These are phyloP conservation scores for Brachyhypopomus gauderio DNA, from an alignment of 2,113 vertebrate genomes.

Conservation along the genomic window DNA sequence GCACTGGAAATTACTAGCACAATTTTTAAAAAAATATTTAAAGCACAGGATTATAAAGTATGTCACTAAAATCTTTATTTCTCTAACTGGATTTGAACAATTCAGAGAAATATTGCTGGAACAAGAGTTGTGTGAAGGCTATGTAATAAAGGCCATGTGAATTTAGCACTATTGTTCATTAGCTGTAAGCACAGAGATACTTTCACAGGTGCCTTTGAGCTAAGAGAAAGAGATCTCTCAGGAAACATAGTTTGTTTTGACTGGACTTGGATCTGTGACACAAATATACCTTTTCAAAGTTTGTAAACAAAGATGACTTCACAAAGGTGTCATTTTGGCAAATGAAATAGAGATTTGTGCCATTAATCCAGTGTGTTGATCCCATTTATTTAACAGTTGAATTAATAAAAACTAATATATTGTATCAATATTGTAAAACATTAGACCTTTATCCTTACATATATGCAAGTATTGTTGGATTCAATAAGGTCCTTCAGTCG, in stretches of 20 bases:
- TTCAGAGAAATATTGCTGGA: conserved; percentile 11
- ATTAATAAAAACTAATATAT: too few relatives aligned
- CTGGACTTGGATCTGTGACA: too few relatives aligned
- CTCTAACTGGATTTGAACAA: background rate
- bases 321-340: too few relatives aligned
- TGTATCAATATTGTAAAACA: too few relatives aligned
- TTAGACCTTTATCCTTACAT: too few relatives aligned
- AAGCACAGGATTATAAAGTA: background rate
- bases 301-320: too few relatives aligned
- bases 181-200: background rate
- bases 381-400: too few relatives aligned
- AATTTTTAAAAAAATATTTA: background rate
- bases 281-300: too few relatives aligned
- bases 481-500: too few relatives aligned
- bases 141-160: background rate
- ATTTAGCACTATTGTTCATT: background rate
- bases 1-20: background rate
- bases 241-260: background rate
- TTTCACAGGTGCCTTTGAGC: background rate
- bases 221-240: background rate
- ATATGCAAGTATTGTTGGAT: too few relatives aligned
- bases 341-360: too few relatives aligned
- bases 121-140: background rate
- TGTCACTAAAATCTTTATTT: background rate
- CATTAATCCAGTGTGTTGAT: too few relatives aligned